phyloP scores from a whole-genome alignment of 2,888 invertebrate genomes.

The Tortricodes alternella region DNA sequence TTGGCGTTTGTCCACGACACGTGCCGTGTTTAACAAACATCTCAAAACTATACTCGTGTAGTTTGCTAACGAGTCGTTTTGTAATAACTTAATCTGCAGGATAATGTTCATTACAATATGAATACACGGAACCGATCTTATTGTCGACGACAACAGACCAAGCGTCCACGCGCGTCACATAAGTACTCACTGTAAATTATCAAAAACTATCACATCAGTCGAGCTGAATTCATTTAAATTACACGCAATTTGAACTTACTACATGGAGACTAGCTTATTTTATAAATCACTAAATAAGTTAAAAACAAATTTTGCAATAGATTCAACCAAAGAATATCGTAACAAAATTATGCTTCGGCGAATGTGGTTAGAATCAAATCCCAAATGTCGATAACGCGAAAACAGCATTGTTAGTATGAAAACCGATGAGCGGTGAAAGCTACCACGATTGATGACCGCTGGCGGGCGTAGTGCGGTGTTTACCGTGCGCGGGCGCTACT shows the following conservation, averaged over 20 bases:
- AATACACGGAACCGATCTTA: neutral
- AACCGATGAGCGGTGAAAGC: conserved; percentile 22
- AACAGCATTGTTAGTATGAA: conserved; percentile 26
- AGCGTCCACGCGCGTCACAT: conserved; percentile 31
- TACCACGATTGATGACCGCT: conserved; percentile 3
- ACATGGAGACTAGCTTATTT: conserved; percentile 63
- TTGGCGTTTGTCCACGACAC: too few species aligned
- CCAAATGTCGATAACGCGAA: conserved; percentile 10
- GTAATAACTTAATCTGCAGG: conserved; percentile 11
- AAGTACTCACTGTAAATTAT: conserved; percentile 56
- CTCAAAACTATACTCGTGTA: neutral
- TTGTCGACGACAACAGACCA: neutral
- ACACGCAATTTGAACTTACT: conserved; percentile 56
- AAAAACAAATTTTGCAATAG: conserved; percentile 22
- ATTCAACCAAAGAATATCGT: conserved; percentile 25
- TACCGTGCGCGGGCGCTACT: conserved; percentile 47
- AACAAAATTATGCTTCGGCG: conserved; percentile 12
- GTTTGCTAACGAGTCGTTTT: conserved; percentile 11
- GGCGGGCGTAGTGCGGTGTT: neutral
- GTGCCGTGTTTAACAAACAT: too few species aligned
- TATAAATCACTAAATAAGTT: conserved; percentile 44
- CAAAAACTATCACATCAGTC: conserved; percentile 56
- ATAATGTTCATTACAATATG: conserved; percentile 1
- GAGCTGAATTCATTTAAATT: conserved; percentile 55
- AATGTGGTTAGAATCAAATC: conserved; percentile 2